These are phyloP conservation scores for Polydrusus tereticollis DNA, from an alignment of 2,888 invertebrate species.

Conservation along the genomic window DNA sequence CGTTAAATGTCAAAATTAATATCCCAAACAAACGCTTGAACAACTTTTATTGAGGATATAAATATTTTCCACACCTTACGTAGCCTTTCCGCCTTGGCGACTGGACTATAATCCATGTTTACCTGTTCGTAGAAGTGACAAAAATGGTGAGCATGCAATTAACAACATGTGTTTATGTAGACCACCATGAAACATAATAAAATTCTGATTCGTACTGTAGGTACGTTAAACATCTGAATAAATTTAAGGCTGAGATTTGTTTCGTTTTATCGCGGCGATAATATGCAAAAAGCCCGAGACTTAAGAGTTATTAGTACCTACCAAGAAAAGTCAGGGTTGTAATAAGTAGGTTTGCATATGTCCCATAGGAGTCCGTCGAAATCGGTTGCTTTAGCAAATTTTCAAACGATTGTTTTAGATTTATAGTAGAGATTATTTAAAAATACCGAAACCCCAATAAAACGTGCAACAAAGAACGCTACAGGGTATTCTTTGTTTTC, in stretches of 20 bases:
- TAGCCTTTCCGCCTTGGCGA: background rate
- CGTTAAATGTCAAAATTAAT: background rate
- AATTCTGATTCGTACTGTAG: conserved; percentile 33
- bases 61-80: conserved; percentile 44
- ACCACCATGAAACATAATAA: conserved; percentile 42
- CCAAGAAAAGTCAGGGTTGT: background rate
- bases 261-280: background rate
- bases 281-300: background rate
- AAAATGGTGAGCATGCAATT: conserved; percentile 45
- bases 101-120: conserved; percentile 44
- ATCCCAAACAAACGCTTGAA: background rate
- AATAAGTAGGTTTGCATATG: background rate
- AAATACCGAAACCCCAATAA: too few species aligned
- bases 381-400: too few species aligned
- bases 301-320: background rate
- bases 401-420: too few species aligned
- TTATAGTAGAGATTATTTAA: too few species aligned
- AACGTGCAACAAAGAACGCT: too few species aligned
- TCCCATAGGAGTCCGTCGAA: too few species aligned
- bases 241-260: background rate
- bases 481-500: too few species aligned
- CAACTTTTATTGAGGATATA: conserved; percentile 34
- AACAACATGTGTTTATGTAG: conserved; percentile 45
- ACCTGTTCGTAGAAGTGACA: conserved; percentile 45
- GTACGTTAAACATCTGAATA: conserved; percentile 9